Evolutionary conservation across 2,113 vertebrate species (phyloP), one percentile per base, ranked within the genome.

Genomic region (Tympanuchus pallidicinctus): DNA sequence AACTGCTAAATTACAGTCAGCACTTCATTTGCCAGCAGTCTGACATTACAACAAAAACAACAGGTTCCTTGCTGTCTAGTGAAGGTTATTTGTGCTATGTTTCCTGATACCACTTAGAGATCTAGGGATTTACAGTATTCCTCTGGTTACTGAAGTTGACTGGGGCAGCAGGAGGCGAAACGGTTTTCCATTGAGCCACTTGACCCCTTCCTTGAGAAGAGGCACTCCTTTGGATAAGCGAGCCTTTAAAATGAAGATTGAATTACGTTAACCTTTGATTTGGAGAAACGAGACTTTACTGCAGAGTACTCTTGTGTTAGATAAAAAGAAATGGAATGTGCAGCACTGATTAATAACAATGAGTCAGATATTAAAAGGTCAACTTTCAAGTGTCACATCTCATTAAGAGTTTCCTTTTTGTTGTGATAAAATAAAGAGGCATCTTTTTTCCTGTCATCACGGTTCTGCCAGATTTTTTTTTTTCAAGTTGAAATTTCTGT

Each of bases 51-150:
- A 75, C 8, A 43, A 90, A 96, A 94, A 92, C 95, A 96, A 64
- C 38, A 90, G 95, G 91, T 94, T 97, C 96, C 91, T 96, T 85
- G 76, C 85, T 94, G 95, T 92, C 90, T 90, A 86, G 71, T 85
- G 69, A 71, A 86, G 59, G 81, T 93, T 86, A 65, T 93, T 96
- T 84, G 82, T 92, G 72, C 74, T 86, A 0, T 59, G 54, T 89
- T 91, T 89, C 80, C 81, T 90, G 86, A 80, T 89, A 67, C 28
- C 24, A 56, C 76, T 92, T 90, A 96, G 71, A 82, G 82, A 84
- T 90, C 25, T 13, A 80, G 84, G 76, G 79, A 87, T 96, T 94
- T 93, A 90, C 74, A 67, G 28, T 95, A 42, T 87, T 93, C 27
- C 38, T 86, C 54, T 20, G 19, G 74, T 77, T 60, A 21, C 70